Conservation (phyloP, 2,113 vertebrate genomes). For the Sclerurus mexicanus region DNA sequence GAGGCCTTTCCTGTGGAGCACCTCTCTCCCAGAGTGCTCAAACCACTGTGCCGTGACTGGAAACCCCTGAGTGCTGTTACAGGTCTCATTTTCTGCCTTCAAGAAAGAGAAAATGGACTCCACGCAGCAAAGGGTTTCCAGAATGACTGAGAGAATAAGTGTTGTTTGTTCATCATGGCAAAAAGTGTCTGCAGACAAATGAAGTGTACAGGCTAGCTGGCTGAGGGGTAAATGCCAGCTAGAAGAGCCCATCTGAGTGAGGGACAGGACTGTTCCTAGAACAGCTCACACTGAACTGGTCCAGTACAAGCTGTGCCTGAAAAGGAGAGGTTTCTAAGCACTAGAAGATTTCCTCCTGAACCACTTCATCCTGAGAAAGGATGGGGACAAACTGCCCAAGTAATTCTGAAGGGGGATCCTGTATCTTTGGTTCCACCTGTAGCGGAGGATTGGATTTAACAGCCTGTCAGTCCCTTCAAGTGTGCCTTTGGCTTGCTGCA, state of each 20-base stretch:
- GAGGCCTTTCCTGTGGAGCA: fast-evolving
- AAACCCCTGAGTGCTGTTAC: neutral
- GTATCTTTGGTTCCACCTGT: neutral
- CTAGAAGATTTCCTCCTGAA: neutral
- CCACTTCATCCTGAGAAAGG: neutral
- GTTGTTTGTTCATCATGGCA: neutral
- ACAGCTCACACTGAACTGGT: neutral
- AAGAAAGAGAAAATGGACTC: neutral
- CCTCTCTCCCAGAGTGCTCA: neutral
- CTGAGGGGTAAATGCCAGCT: neutral
- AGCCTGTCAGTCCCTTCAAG: neutral
- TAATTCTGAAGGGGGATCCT: neutral
- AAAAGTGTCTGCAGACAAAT: neutral
- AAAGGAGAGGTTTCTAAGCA: neutral
- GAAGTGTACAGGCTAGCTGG: neutral
- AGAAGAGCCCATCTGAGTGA: neutral
- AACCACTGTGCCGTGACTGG: neutral
- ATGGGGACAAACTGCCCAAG: neutral
- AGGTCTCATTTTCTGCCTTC: neutral
- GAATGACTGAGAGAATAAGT: neutral
- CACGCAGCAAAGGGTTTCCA: neutral
- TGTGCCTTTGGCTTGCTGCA: neutral
- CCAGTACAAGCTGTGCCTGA: neutral
- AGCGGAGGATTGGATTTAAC: neutral
- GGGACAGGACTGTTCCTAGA: neutral